phyloP scores from a whole-genome alignment of 2,113 vertebrate species.

The Pogonocichla stellata region DNA sequence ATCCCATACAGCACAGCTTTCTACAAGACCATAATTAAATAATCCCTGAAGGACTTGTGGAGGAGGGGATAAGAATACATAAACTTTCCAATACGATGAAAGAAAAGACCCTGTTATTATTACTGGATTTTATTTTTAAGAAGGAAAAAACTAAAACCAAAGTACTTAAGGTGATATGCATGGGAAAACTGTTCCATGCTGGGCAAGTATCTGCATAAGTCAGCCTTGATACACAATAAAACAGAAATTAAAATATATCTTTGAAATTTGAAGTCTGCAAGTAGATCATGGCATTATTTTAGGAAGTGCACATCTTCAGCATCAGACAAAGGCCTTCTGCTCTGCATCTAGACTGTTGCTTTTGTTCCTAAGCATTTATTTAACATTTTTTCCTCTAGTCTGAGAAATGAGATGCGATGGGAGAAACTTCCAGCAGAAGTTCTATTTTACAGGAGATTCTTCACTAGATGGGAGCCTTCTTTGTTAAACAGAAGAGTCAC shows the following conservation, averaged over 20 bases:
- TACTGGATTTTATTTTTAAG: slow-evolving; percentile 38
- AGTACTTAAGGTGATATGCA: background rate
- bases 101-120: slow-evolving; percentile 47
- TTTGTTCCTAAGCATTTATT: background rate
- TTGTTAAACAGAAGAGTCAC: background rate
- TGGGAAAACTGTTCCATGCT: background rate
- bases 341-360: background rate
- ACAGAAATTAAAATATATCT: background rate
- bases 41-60: slow-evolving; percentile 60
- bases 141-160: background rate
- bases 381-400: background rate
- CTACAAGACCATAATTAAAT: slow-evolving; percentile 64
- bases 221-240: background rate
- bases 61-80: slow-evolving; percentile 52
- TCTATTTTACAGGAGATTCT: background rate
- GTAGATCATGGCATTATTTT: background rate
- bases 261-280: background rate
- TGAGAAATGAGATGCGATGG: background rate
- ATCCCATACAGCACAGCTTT: slow-evolving; percentile 63
- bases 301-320: background rate
- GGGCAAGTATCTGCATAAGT: background rate
- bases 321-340: background rate
- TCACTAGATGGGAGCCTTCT: background rate
- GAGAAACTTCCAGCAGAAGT: background rate
- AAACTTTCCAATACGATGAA: slow-evolving; percentile 60